These are phyloP conservation scores for Sialis lutaria DNA, from an alignment of 2,888 invertebrate species.

Conservation along the genomic window DNA sequence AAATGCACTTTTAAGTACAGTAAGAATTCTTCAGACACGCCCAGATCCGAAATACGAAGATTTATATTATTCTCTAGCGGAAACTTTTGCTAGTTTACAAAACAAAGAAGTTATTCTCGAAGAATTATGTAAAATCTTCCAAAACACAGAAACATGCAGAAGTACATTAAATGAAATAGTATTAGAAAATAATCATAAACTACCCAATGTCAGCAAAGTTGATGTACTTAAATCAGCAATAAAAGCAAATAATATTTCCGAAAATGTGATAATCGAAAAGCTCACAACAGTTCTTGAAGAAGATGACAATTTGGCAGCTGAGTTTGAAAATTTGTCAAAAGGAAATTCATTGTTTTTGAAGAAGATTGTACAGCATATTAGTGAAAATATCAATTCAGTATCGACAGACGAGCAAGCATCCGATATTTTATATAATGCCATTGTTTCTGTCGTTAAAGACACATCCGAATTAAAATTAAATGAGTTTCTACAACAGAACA, in stretches of 20 bases:
- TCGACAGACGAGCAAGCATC: slow-evolving; percentile 46
- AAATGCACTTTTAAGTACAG: slow-evolving; percentile 23
- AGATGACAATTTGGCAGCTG: slow-evolving; percentile 38
- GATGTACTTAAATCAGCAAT: slow-evolving; percentile 42
- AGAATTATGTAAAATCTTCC: slow-evolving; percentile 20
- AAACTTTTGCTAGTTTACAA: slow-evolving; percentile 19
- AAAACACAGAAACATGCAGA: slow-evolving; percentile 20
- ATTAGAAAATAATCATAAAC: slow-evolving; percentile 31
- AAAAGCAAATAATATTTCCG: slow-evolving; percentile 29
- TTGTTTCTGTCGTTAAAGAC: slow-evolving; percentile 44
- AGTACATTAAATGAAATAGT: slow-evolving; percentile 16
- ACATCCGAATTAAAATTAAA: slow-evolving; percentile 39
- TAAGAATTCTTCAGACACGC: slow-evolving; percentile 23
- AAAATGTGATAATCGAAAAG: slow-evolving; percentile 42
- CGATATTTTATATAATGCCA: slow-evolving; percentile 46
- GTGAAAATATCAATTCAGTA: slow-evolving; percentile 26
- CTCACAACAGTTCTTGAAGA: slow-evolving; percentile 43
- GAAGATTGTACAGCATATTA: slow-evolving; percentile 26
- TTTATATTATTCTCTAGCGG: slow-evolving; percentile 21
- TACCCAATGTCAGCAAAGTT: slow-evolving; percentile 36
- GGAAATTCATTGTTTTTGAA: slow-evolving; percentile 40
- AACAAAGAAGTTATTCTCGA: slow-evolving; percentile 16
- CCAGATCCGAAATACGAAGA: slow-evolving; percentile 23
- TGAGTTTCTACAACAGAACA: slow-evolving; percentile 26
- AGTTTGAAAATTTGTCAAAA: slow-evolving; percentile 46